phyloP scores from a whole-genome alignment of 2,888 invertebrate species.

The Eristalinus aeneus region DNA sequence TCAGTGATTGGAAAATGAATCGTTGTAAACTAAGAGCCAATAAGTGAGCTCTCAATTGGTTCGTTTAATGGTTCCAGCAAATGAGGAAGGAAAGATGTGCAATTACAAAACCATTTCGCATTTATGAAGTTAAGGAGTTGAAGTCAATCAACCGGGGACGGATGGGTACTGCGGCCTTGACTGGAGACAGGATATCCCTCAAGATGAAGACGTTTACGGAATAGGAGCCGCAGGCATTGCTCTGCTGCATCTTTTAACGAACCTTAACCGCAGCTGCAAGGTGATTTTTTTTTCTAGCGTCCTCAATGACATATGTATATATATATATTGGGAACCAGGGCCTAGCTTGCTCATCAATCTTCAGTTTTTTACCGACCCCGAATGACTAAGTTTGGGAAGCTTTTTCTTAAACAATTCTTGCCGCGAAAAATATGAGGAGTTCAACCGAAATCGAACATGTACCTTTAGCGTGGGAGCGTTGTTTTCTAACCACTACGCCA shows the following conservation, averaged over 20 bases:
- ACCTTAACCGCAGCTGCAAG: no score
- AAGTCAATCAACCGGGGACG: background rate
- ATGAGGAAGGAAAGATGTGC: background rate
- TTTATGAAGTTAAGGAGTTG: background rate
- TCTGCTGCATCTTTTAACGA: background rate
- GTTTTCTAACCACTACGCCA: no score
- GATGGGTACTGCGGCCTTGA: background rate
- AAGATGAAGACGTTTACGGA: background rate
- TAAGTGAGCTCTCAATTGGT: background rate
- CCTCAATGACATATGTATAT: no score
- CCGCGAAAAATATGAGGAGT: no score
- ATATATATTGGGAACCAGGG: no score
- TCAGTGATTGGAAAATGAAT: background rate
- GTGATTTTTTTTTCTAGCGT: no score
- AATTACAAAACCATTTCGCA: conserved; percentile 13
- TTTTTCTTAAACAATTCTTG: no score
- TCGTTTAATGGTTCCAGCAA: background rate
- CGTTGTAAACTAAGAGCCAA: background rate
- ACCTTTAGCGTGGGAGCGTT: no score
- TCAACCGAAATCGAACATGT: no score
- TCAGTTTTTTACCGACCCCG: no score
- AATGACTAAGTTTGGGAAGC: no score
- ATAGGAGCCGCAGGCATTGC: background rate
- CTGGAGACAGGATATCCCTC: background rate
- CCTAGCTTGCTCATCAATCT: no score